A percentile compares a stretch with the other conserved stretches of the same genome.
Conservation (phyloP, 2,797 vertebrate species). For the Crenichthys baileyi region DNA sequence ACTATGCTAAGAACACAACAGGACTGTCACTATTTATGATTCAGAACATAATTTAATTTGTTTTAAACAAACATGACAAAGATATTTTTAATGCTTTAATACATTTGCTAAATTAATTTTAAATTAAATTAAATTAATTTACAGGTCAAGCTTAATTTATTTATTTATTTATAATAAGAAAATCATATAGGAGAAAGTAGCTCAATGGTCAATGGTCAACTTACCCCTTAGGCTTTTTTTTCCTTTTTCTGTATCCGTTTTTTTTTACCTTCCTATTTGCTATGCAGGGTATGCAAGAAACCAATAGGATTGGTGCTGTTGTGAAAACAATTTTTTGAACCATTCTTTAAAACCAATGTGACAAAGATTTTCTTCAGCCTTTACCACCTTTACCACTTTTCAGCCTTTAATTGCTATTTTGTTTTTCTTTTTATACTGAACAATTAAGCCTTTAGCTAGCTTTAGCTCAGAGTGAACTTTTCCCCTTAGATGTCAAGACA, state of each 20-base stretch:
- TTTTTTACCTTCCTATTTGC: background rate
- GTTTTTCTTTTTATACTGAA: conserved; percentile 7
- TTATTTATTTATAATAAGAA: too few relatives aligned
- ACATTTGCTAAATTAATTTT: too few relatives aligned
- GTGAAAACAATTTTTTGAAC: conserved; percentile 11
- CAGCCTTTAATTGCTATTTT: conserved; percentile 26
- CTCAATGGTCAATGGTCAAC: too few relatives aligned
- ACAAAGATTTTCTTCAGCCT: conserved; percentile 39
- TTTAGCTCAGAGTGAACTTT: background rate
- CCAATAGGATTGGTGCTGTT: background rate
- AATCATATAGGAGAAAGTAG: too few relatives aligned
- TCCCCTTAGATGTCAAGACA: background rate
- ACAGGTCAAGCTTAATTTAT: too few relatives aligned
- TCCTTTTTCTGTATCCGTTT: background rate
- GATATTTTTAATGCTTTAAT: too few relatives aligned
- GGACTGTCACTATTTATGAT: conserved; percentile 38
- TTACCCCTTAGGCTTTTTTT: background rate
- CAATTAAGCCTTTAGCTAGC: conserved; percentile 23
- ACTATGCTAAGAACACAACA: conserved; percentile 59
- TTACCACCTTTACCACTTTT: too few relatives aligned
- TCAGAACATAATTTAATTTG: conserved; percentile 33
- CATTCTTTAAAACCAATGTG: conserved; percentile 45
- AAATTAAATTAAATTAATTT: too few relatives aligned
- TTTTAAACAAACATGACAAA: background rate
- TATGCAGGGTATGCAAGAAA: background rate